A percentile compares a stretch with the other conserved stretches of the same genome.
Evolutionary conservation across 1,140 invertebrate genomes (phyloP).

Genomic region (Campoletis sonorensis): DNA sequence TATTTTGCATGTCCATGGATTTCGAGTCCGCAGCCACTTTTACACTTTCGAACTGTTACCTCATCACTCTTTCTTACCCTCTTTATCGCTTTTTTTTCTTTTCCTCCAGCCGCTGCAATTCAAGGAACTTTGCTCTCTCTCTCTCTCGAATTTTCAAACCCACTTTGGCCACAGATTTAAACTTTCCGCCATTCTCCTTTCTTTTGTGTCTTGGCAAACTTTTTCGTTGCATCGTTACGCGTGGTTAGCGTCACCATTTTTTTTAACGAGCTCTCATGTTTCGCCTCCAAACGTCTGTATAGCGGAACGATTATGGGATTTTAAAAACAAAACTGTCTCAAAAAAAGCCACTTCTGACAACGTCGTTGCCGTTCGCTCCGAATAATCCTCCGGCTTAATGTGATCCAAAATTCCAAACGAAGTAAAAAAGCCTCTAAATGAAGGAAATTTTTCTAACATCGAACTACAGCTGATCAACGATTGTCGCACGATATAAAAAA

Average conservation of each 20-base stretch:
- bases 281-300: background rate
- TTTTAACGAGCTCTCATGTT: slow-evolving; percentile 47
- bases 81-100: background rate
- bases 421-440: too few species aligned
- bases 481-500: too few species aligned
- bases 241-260: slow-evolving; percentile 30
- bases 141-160: slow-evolving; percentile 50
- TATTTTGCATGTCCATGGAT: slow-evolving; percentile 41
- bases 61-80: background rate
- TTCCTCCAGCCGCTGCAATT: slow-evolving; percentile 14
- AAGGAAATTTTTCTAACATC: too few species aligned
- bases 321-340: too few species aligned
- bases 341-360: too few species aligned
- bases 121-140: slow-evolving; percentile 42
- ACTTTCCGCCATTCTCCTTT: slow-evolving; percentile 19
- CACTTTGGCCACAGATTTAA: slow-evolving; percentile 20
- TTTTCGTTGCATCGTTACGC: slow-evolving; percentile 36
- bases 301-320: slow-evolving; percentile 4
- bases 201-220: slow-evolving; percentile 33
- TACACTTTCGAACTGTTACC: slow-evolving; percentile 20
- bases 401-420: too few species aligned
- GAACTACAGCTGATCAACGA: too few species aligned
- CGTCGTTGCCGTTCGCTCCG: too few species aligned
- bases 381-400: too few species aligned
- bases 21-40: slow-evolving; percentile 12